Base-by-base conservation (phyloP, 92 coral and sea anemone genomes). In the Siderastrea radians region DNA sequence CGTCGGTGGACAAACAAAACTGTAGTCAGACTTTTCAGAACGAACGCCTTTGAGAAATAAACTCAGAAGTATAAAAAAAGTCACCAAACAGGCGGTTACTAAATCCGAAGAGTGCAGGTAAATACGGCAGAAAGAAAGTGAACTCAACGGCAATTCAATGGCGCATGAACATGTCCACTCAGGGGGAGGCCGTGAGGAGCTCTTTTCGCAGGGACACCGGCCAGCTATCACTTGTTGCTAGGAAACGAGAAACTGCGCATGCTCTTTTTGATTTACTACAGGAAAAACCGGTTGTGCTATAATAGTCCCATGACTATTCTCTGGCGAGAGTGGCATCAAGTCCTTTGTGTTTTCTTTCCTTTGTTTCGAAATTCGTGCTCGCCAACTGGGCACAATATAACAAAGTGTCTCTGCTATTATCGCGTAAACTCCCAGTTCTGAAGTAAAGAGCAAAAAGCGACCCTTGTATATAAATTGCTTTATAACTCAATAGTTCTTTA, bases 141-240 rank as follows among this genome's bases (percentile, higher is more conserved):
- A 75, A 79, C 50, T 79, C 90, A 93, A 93, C 96, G 93, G 96
- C 91, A 90, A 88, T 85, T 91, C 95, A 92, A 92, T 92, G 88
- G 79, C 95, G 95, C 95, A 92, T 92, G 93, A 85, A 92, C 92
- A 83, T 14, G 14, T 44, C 49, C 44, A 52, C 84, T 78, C 93
- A 80, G 87, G 93, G 96, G 98, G 98, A 90, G 90, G 57, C 62
- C 77, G 82, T 75, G 60, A 88, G 93, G 93, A 79, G 86, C 51
- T 87, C 70, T 57, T 88, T 92, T 84, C n/a, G 46, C 87, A 62
- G 81, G 85, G 87, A 72, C 78, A 46, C 71, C 51, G 80, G 80
- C 54, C 49, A 72, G 72, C 80, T 9, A 59, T 15, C 19, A 52
- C 54, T 55, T 73, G 87, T 84, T 84, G 69, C 87, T 74, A 73